A percentile compares a stretch with the other conserved stretches of the same genome.
These are phyloP conservation scores for Dryoscopus gambensis DNA, from an alignment of 2,113 vertebrate species.

Conservation along the genomic window DNA sequence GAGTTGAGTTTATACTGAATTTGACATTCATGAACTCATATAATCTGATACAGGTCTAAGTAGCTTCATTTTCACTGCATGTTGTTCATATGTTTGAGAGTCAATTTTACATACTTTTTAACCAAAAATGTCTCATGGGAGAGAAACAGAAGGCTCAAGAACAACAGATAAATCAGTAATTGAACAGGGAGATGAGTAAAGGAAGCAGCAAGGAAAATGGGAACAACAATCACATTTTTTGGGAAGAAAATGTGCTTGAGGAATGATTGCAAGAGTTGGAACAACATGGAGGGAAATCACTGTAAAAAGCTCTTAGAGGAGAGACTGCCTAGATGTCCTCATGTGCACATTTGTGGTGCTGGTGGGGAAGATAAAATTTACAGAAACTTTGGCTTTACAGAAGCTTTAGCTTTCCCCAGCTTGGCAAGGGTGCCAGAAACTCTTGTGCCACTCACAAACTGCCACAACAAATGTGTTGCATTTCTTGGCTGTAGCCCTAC, in stretches of 20 bases:
- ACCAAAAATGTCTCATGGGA: neutral
- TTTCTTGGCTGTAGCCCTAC: neutral
- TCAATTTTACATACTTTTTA: neutral
- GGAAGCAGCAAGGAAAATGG: neutral
- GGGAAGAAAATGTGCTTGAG: neutral
- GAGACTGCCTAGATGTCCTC: neutral
- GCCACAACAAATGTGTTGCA: neutral
- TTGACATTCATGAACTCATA: neutral
- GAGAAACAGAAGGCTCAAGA: neutral
- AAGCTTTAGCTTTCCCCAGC: neutral
- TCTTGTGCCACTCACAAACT: neutral
- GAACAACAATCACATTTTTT: neutral
- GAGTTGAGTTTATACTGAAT: neutral
- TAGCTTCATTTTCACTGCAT: neutral
- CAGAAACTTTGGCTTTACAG: neutral
- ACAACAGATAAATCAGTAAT: neutral
- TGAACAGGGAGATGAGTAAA: neutral
- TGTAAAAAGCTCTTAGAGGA: neutral
- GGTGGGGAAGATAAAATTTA: neutral
- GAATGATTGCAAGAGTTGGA: neutral
- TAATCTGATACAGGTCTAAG: neutral
- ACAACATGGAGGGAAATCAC: accelerated
- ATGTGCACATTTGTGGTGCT: neutral
- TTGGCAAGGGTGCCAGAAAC: neutral
- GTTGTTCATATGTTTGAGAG: neutral